phyloP scores from a whole-genome alignment of 2,888 invertebrate species.

The Drosophila neonasuta region DNA sequence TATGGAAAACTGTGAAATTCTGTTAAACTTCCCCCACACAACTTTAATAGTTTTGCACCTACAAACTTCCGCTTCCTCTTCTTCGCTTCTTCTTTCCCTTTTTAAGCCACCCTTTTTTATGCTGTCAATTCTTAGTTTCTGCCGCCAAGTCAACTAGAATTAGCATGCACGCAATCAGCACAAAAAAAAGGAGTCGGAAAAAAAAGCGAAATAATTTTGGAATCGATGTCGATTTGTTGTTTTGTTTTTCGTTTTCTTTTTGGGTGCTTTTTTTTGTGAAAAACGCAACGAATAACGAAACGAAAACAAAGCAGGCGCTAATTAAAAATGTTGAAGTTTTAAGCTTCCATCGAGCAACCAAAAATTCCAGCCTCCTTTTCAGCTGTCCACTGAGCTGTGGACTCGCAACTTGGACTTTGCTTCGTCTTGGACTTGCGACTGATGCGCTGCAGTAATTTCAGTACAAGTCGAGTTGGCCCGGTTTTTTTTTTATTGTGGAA shows the following conservation, averaged over 20 bases:
- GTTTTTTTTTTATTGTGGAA: slow-evolving; percentile 47
- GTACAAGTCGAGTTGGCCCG: slow-evolving; percentile 54
- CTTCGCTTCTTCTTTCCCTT: no score
- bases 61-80: not conserved
- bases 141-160: slow-evolving; percentile 34
- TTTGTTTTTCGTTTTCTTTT: slow-evolving; percentile 22
- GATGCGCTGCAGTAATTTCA: slow-evolving; percentile 65
- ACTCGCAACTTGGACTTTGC: slow-evolving; percentile 14
- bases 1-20: no score
- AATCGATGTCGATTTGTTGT: slow-evolving; percentile 50
- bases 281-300: slow-evolving; percentile 78
- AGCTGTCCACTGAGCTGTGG: slow-evolving; percentile 67
- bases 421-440: slow-evolving; percentile 14
- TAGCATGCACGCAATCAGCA: slow-evolving; percentile 46
- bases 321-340: slow-evolving; percentile 81
- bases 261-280: slow-evolving; percentile 18
- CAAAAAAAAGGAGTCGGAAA: not conserved
- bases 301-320: slow-evolving; percentile 82
- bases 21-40: no score
- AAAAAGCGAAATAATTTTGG: slow-evolving; percentile 38
- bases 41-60: not conserved
- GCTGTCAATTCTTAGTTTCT: not conserved
- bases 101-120: no score
- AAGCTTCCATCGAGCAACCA: slow-evolving; percentile 59
- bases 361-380: slow-evolving; percentile 77